phyloP scores from a whole-genome alignment of 2,113 vertebrate genomes.

The Aramus guarauna region DNA sequence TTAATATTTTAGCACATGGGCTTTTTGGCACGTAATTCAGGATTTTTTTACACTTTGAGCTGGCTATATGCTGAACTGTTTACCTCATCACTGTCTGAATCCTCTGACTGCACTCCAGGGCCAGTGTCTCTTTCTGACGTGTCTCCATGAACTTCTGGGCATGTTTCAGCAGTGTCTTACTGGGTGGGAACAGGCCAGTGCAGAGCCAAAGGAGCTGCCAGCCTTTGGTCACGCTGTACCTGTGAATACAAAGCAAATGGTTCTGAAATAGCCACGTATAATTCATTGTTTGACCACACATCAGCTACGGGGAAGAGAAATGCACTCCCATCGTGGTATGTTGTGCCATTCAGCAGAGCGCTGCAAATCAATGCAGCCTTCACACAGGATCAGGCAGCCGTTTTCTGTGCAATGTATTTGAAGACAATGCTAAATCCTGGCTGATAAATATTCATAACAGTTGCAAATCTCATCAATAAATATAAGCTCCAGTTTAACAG shows the following conservation, averaged over 20 bases:
- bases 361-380: background rate
- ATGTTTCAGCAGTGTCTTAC: slow-evolving; percentile 83
- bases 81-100: slow-evolving; percentile 88
- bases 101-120: slow-evolving; percentile 80
- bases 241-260: slow-evolving; percentile 35
- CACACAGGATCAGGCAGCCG: background rate
- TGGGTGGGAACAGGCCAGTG: slow-evolving; percentile 89
- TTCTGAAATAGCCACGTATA: background rate
- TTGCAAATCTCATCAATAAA: slow-evolving; percentile 2
- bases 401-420: background rate
- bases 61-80: background rate
- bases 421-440: background rate
- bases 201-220: slow-evolving; percentile 98
- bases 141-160: slow-evolving; percentile 88
- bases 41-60: background rate
- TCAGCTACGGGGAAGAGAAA: background rate
- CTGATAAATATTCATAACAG: background rate
- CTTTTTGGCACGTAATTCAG: background rate
- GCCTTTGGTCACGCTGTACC: slow-evolving; percentile 86
- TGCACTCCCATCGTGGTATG: background rate
- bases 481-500: background rate
- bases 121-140: slow-evolving; percentile 75
- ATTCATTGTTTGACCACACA: background rate
- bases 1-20: background rate
- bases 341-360: background rate